A percentile compares a stretch with the other conserved stretches of the same genome.
phyloP scores from a whole-genome alignment of 2,113 vertebrate genomes.

The Jaculus jaculus region DNA sequence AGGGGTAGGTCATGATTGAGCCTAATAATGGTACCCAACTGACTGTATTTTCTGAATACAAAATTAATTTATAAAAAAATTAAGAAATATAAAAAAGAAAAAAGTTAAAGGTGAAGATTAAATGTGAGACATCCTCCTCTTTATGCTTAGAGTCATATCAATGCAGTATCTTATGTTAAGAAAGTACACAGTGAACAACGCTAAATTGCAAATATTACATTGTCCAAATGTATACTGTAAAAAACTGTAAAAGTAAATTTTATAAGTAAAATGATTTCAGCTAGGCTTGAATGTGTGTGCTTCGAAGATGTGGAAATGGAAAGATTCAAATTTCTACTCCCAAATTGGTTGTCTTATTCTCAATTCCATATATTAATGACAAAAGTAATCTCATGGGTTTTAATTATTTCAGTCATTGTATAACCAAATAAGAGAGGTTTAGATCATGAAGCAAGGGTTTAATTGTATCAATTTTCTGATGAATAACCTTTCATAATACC shows the following conservation, averaged over 20 bases:
- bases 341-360: not conserved
- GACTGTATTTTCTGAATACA: too few relatives aligned
- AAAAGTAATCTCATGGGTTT: not conserved
- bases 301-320: not conserved
- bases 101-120: not conserved
- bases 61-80: too few relatives aligned
- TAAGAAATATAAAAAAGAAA: too few relatives aligned
- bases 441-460: not conserved
- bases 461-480: not conserved
- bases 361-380: not conserved
- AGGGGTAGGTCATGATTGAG: too few relatives aligned
- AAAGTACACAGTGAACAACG: not conserved
- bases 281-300: not conserved
- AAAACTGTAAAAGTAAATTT: not conserved
- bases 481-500: not conserved
- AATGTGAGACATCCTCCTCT: not conserved
- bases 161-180: not conserved
- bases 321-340: not conserved
- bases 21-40: too few relatives aligned
- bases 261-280: not conserved
- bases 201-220: not conserved
- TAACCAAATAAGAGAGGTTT: not conserved
- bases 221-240: not conserved
- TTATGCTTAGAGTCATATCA: not conserved
- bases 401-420: not conserved